Percentiles rank a stretch among this genome's conserved stretches.
phyloP scores from a whole-genome alignment of 64 coral and sea anemone species.

The Trachythela sp. region DNA sequence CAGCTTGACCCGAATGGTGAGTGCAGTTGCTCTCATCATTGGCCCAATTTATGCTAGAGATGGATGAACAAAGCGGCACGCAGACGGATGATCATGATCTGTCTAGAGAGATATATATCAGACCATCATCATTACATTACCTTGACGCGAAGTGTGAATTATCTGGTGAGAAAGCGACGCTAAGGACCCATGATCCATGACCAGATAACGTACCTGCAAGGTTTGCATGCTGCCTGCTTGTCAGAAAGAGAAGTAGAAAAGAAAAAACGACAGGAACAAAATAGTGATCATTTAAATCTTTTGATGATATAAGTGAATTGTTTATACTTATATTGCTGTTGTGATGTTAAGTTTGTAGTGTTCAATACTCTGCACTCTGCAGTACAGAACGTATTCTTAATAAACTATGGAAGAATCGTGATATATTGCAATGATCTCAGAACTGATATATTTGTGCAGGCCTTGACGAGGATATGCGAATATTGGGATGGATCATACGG shows the following conservation, averaged over 20 bases:
- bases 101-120: neutral
- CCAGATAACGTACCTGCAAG: conserved; percentile 95
- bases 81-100: too few relatives aligned
- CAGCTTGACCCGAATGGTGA: too few relatives aligned
- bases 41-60: too few relatives aligned
- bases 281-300: conserved; percentile 62
- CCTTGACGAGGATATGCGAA: too few relatives aligned
- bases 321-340: neutral
- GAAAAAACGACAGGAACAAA: conserved; percentile 3
- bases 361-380: neutral
- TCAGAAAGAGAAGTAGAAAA: conserved; percentile 39
- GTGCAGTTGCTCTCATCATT: too few relatives aligned
- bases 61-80: too few relatives aligned
- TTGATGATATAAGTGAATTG: neutral
- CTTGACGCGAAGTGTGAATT: conserved; percentile 98
- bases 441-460: too few relatives aligned
- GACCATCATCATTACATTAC: conserved; percentile 3
- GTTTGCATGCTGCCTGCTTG: conserved; percentile 84
- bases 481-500: too few relatives aligned
- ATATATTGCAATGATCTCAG: too few relatives aligned
- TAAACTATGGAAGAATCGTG: too few relatives aligned
- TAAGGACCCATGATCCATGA: conserved; percentile 90
- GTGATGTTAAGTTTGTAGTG: neutral
- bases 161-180: conserved; percentile 90
- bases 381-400: neutral